phyloP scores from a whole-genome alignment of 37 sponge, comb jelly and placozoan species.

The Bolinopsis microptera region DNA sequence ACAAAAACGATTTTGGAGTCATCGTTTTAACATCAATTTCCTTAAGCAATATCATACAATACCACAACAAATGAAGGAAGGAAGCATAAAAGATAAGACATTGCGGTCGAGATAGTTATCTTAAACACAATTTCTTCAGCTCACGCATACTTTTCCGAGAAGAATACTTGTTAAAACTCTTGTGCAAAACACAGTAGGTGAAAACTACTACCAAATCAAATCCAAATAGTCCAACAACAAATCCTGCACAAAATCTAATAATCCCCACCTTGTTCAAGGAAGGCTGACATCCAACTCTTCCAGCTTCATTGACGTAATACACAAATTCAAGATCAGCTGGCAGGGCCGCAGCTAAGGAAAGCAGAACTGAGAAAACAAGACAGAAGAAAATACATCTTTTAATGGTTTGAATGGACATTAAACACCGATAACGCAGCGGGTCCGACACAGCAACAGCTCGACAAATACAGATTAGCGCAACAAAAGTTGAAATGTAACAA shows the following conservation, averaged over 20 bases:
- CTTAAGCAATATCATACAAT: background rate
- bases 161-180: background rate
- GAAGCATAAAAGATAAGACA: conserved; percentile 5
- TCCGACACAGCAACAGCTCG: background rate
- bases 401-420: background rate
- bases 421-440: background rate
- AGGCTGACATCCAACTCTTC: conserved; percentile 14
- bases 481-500: conserved; percentile 33
- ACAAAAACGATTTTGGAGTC: background rate
- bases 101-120: background rate
- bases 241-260: background rate
- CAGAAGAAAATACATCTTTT: background rate
- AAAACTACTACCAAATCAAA: background rate
- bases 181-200: background rate
- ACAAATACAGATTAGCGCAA: background rate
- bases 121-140: conserved; percentile 41
- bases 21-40: background rate
- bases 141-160: background rate
- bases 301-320: background rate
- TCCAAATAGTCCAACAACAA: background rate
- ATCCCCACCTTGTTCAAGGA: background rate
- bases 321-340: conserved; percentile 21
- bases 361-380: background rate
- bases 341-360: background rate
- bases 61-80: background rate